Conservation (phyloP, 2,797 vertebrate species). For the Xiphophorus birchmanni region DNA sequence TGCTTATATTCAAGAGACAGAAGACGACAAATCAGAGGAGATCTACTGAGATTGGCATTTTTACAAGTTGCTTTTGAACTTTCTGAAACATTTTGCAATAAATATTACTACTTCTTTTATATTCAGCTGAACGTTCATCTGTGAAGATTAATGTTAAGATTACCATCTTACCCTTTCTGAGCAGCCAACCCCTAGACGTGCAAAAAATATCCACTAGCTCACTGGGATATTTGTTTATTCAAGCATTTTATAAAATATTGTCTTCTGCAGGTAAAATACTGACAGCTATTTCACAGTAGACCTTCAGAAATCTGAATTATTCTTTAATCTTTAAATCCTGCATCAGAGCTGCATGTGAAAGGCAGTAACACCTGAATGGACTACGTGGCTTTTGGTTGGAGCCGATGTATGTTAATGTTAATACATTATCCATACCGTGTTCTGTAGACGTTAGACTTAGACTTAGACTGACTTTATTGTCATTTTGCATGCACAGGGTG, state of each 20-base stretch:
- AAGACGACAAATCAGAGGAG: neutral
- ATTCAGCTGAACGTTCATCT: neutral
- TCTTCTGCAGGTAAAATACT: neutral
- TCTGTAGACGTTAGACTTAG: neutral
- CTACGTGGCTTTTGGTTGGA: neutral
- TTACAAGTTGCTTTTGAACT: neutral
- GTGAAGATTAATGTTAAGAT: neutral
- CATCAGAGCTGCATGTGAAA: neutral
- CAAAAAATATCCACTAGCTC: neutral
- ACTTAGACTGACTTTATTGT: no score
- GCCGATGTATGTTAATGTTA: neutral
- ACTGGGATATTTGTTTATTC: neutral
- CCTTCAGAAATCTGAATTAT: neutral
- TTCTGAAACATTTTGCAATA: neutral
- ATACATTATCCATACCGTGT: neutral
- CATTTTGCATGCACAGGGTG: no score
- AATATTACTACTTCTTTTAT: neutral
- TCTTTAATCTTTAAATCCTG: neutral
- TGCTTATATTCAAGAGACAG: neutral
- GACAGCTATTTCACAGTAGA: neutral
- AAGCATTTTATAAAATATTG: neutral
- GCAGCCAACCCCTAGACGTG: neutral
- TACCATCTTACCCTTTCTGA: neutral
- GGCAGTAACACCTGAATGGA: neutral
- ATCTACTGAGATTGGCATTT: neutral